phyloP scores from a whole-genome alignment of 2,888 invertebrate genomes.

The Tethea ocularis region DNA sequence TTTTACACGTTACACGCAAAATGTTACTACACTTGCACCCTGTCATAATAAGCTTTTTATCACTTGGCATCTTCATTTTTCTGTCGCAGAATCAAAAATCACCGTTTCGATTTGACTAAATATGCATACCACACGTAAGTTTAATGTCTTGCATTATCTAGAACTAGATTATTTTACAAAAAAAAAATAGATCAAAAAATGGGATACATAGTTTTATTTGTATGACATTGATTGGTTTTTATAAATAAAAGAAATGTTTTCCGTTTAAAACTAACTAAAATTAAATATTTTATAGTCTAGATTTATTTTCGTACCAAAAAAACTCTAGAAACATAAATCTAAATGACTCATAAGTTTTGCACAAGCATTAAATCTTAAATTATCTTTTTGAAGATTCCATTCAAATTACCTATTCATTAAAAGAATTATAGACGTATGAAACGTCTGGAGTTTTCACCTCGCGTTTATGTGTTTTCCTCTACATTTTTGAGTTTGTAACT shows the following conservation, averaged over 20 bases:
- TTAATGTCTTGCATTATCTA: not conserved
- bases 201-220: not conserved
- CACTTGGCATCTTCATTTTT: slow-evolving; percentile 38
- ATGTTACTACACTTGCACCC: slow-evolving; percentile 24
- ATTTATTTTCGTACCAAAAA: not conserved
- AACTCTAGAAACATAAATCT: not conserved
- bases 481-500: slow-evolving; percentile 29
- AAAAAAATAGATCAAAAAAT: not conserved
- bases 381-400: slow-evolving; percentile 2
- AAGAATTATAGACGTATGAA: slow-evolving; percentile 3
- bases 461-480: slow-evolving; percentile 11
- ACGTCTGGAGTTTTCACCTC: slow-evolving; percentile 14
- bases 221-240: not conserved
- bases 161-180: not conserved
- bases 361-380: not conserved
- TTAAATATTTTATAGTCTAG: not conserved
- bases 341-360: not conserved
- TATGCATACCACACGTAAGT: not conserved
- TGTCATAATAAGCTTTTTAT: slow-evolving; percentile 28
- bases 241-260: too few relatives aligned
- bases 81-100: slow-evolving; percentile 2
- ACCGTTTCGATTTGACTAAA: not conserved
- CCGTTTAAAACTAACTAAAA: too few relatives aligned
- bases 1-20: slow-evolving; percentile 32
- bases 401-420: not conserved